phyloP scores from a whole-genome alignment of 2,888 invertebrate genomes.

The Eristalinus sepulchralis region DNA sequence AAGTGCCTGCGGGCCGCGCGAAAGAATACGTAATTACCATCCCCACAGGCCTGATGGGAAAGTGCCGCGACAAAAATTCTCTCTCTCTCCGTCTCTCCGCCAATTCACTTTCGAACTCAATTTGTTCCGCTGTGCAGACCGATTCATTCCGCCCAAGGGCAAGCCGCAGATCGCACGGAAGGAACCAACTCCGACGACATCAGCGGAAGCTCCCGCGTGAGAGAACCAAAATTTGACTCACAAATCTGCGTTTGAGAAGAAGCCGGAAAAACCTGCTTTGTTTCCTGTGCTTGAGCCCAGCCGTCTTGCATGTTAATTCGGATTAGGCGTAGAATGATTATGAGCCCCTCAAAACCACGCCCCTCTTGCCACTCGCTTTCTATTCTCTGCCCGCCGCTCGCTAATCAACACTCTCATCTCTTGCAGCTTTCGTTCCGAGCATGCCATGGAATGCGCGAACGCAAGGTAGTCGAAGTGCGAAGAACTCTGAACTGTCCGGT shows the following conservation, averaged over 20 bases:
- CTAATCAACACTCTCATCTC: constrained; percentile 37
- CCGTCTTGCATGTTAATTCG: constrained; percentile 16
- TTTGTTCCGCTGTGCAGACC: neutral
- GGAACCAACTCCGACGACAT: no score
- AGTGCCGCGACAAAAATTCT: constrained; percentile 21
- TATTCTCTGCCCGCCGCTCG: neutral
- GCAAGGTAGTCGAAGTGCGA: constrained; percentile 88
- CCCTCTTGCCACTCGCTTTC: constrained; percentile 35
- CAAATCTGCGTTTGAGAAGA: constrained; percentile 12
- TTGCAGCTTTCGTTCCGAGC: constrained; percentile 88
- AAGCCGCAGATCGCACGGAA: neutral
- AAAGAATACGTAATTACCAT: constrained; percentile 17
- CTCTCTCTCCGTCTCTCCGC: constrained; percentile 13
- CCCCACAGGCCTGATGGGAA: constrained; percentile 33
- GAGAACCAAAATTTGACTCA: neutral
- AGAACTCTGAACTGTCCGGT: constrained; percentile 82
- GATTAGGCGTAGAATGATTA: neutral
- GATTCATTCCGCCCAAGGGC: neutral
- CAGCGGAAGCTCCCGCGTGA: neutral
- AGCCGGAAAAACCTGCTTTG: neutral
- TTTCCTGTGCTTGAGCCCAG: constrained; percentile 4
- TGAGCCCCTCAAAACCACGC: neutral
- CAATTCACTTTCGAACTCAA: constrained; percentile 46
- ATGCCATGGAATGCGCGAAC: constrained; percentile 86
- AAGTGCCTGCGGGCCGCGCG: neutral